Conservation (phyloP, 2,113 vertebrate species). For the Anhinga anhinga region DNA sequence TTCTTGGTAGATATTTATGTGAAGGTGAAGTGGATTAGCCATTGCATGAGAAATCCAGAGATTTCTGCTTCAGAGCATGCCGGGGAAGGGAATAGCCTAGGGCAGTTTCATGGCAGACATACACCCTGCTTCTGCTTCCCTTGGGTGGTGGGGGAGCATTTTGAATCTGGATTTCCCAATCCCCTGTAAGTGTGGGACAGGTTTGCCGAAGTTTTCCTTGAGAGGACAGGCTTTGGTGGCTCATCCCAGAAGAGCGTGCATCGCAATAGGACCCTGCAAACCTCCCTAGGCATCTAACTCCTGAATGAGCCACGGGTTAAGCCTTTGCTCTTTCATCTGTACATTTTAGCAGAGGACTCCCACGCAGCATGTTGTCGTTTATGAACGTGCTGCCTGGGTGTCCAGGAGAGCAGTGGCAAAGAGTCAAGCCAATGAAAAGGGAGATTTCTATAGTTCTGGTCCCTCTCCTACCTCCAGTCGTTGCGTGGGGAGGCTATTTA, state of each 20-base stretch:
- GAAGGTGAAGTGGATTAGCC: not conserved
- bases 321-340: not conserved
- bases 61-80: not conserved
- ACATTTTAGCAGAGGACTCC: not conserved
- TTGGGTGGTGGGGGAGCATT: not conserved
- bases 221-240: not conserved
- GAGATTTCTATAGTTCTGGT: not conserved
- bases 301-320: not conserved
- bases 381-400: not conserved
- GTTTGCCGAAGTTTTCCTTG: not conserved
- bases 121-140: not conserved
- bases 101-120: not conserved
- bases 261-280: not conserved
- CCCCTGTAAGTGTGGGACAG: not conserved
- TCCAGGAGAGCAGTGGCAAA: not conserved
- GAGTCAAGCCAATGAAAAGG: not conserved
- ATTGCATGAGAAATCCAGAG: not conserved
- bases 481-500: not conserved
- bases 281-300: not conserved
- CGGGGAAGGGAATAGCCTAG: not conserved
- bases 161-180: not conserved
- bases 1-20: not conserved
- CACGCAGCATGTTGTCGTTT: not conserved
- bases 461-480: not conserved
- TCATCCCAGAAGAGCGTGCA: not conserved